Conservation (phyloP, 2,797 vertebrate species). For the Acanthiza pusilla region DNA sequence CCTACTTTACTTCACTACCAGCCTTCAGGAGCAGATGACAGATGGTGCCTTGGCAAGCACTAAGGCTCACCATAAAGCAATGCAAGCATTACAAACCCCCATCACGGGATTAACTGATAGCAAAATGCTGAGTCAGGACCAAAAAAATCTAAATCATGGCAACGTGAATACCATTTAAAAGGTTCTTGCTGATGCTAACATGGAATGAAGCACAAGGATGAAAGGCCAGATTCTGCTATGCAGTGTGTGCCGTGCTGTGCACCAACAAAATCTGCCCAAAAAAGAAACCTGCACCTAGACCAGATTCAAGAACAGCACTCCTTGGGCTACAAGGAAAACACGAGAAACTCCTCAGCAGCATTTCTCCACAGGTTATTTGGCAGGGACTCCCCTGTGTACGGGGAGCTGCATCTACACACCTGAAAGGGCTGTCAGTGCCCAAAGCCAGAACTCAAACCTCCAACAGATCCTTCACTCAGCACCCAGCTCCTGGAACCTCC, state of each 20-base stretch:
- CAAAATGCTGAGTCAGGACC: not conserved
- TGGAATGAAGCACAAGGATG: not conserved
- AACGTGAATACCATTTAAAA: not conserved
- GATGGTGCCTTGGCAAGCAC: not conserved
- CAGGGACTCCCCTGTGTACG: accelerated
- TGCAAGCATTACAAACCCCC: not conserved
- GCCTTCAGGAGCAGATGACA: not conserved
- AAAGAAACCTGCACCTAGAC: not conserved
- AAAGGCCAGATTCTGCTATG: not conserved
- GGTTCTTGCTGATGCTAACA: not conserved
- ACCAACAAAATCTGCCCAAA: not conserved
- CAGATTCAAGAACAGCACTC: not conserved
- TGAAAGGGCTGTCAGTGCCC: accelerated
- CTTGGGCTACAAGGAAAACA: accelerated
- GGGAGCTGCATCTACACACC: not conserved
- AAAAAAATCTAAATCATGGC: not conserved
- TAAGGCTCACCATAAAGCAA: not conserved
- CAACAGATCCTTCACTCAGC: not conserved
- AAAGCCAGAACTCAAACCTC: not conserved
- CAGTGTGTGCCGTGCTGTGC: accelerated
- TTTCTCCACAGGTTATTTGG: accelerated
- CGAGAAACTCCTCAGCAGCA: not conserved
- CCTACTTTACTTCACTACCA: not conserved
- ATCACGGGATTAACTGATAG: accelerated
- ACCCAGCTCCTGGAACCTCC: not conserved